phyloP scores from a whole-genome alignment of 2,113 vertebrate genomes.

The Heliornis fulica region DNA sequence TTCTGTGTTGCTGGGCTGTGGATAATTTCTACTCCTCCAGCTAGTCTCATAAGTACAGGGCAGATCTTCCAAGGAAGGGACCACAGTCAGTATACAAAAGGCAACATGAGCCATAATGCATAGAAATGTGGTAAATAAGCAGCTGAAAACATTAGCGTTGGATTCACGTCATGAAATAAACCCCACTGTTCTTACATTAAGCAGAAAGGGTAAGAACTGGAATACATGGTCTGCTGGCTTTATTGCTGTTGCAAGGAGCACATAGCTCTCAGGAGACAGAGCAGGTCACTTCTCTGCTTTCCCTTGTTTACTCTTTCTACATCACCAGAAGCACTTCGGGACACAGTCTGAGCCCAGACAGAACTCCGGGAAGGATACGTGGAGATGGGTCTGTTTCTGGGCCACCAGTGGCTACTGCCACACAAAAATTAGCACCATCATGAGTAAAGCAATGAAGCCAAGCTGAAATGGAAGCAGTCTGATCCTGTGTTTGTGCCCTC shows the following conservation, averaged over 20 bases:
- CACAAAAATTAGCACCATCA: background rate
- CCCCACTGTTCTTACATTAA: background rate
- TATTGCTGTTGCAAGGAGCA: background rate
- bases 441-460: background rate
- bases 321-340: background rate
- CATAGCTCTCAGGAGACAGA: background rate
- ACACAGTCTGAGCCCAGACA: background rate
- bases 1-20: background rate
- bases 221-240: background rate
- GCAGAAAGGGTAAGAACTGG: background rate
- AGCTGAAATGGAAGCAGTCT: background rate
- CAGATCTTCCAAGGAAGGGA: background rate
- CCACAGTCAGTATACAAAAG: background rate
- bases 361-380: accelerated
- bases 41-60: background rate
- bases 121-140: background rate
- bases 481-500: background rate
- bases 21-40: background rate
- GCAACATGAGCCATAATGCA: background rate
- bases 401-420: background rate
- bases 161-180: background rate
- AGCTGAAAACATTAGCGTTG: background rate
- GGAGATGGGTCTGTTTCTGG: background rate
- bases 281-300: background rate
- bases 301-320: background rate